Conservation (phyloP, 2,797 vertebrate species). For the Aeoliscus strigatus region DNA sequence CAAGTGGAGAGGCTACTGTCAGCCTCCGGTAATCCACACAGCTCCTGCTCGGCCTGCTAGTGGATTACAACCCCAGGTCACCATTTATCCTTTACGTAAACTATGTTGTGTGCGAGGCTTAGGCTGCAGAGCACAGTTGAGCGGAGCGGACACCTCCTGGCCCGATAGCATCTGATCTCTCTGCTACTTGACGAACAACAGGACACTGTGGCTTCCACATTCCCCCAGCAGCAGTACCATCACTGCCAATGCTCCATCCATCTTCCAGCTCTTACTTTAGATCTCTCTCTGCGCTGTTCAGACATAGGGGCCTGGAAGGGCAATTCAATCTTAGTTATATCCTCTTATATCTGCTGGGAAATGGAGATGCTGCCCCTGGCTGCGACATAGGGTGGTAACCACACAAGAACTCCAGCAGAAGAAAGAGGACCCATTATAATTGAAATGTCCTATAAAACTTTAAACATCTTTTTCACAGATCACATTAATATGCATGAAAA, state of each 20-base stretch:
- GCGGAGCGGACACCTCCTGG: constrained; percentile 65
- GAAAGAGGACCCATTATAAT: constrained; percentile 4
- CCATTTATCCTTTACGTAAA: constrained; percentile 77
- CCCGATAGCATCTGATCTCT: constrained; percentile 74
- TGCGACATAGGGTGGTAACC: constrained; percentile 14
- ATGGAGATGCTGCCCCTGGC: constrained; percentile 34
- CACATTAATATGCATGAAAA: not conserved
- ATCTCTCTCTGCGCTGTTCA: constrained; percentile 57
- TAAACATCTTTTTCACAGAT: not conserved
- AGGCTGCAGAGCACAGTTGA: constrained; percentile 26
- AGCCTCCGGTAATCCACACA: constrained; percentile 71
- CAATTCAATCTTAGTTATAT: constrained; percentile 59
- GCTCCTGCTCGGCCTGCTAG: constrained; percentile 59
- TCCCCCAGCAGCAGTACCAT: constrained; percentile 48
- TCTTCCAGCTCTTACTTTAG: constrained; percentile 56
- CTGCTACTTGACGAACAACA: constrained; percentile 70
- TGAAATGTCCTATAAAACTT: not conserved
- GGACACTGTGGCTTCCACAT: constrained; percentile 56
- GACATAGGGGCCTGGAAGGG: constrained; percentile 50
- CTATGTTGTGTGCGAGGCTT: constrained; percentile 44
- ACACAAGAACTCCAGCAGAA: constrained; percentile 10
- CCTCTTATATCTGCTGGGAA: constrained; percentile 39
- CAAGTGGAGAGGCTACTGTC: constrained; percentile 66
- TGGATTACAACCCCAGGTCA: constrained; percentile 72
- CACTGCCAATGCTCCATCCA: constrained; percentile 54